Evolutionary conservation across 2,797 vertebrate species (phyloP).

Genomic region (Sebastolobus altivelis): DNA sequence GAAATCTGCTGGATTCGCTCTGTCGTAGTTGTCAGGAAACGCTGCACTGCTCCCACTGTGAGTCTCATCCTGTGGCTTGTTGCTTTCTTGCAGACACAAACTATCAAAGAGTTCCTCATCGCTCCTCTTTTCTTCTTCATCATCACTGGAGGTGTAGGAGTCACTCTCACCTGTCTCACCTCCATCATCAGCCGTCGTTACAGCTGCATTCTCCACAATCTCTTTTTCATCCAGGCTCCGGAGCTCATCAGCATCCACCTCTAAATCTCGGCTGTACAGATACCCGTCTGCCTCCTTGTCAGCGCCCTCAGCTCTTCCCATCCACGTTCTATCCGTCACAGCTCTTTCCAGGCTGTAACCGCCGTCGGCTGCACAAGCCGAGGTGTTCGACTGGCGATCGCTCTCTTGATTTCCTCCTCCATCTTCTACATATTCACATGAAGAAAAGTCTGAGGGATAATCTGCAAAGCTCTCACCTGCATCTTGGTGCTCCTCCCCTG

Average conservation of each 20-base stretch:
- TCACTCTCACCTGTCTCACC: slow-evolving; percentile 44
- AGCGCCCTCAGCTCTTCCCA: not conserved
- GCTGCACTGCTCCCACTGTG: not conserved
- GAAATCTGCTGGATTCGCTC: slow-evolving; percentile 21
- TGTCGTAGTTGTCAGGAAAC: slow-evolving; percentile 18
- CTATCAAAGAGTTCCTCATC: slow-evolving; percentile 6
- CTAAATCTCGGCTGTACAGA: slow-evolving; percentile 57
- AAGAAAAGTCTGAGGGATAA: slow-evolving; percentile 82
- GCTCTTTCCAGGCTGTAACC: slow-evolving; percentile 6
- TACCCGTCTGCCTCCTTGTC: slow-evolving; percentile 41
- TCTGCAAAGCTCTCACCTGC: slow-evolving; percentile 84
- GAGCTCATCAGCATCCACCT: slow-evolving; percentile 24
- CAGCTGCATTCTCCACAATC: not conserved
- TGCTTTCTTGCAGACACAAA: not conserved
- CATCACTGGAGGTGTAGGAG: slow-evolving; percentile 62
- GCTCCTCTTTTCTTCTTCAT: slow-evolving; percentile 38
- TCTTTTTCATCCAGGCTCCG: slow-evolving; percentile 12
- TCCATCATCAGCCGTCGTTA: slow-evolving; percentile 7
- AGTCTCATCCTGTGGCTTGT: slow-evolving; percentile 8
- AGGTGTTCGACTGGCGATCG: not conserved
- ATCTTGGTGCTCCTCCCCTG: slow-evolving; percentile 82
- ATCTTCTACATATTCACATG: slow-evolving; percentile 71
- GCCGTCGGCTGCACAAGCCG: not conserved
- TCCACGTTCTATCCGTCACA: slow-evolving; percentile 1
- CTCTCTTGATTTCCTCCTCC: slow-evolving; percentile 23